phyloP scores from a whole-genome alignment of 2,888 invertebrate species.

The Leuctra nigra region DNA sequence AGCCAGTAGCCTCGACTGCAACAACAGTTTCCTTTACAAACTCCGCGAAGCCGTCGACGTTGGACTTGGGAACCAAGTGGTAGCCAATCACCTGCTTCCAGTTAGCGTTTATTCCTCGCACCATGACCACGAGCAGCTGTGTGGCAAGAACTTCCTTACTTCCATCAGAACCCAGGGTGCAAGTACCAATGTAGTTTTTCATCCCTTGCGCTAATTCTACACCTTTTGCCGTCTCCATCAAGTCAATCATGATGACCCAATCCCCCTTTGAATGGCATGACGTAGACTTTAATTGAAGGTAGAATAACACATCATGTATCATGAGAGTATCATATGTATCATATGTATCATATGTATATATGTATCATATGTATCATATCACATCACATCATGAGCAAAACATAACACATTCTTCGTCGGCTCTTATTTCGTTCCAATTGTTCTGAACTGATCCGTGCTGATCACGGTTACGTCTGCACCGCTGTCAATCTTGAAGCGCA shows the following conservation, averaged over 20 bases:
- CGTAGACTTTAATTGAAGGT: not conserved
- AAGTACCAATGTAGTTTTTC: not conserved
- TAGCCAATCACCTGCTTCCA: slow-evolving; percentile 16
- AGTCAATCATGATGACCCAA: not conserved
- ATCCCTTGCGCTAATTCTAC: not conserved
- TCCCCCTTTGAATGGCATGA: not conserved
- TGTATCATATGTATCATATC: too few relatives aligned
- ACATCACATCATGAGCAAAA: too few relatives aligned
- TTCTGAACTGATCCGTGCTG: not conserved
- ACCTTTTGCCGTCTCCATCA: slow-evolving; percentile 8
- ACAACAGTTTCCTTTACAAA: slow-evolving; percentile 1
- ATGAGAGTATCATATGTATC: too few relatives aligned
- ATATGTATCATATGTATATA: too few relatives aligned
- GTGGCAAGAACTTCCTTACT: not conserved
- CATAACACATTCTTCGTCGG: not conserved
- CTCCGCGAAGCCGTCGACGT: not conserved
- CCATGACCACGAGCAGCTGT: slow-evolving; percentile 4
- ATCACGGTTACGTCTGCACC: not conserved
- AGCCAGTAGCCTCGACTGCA: slow-evolving; percentile 2
- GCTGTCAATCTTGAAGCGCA: not conserved
- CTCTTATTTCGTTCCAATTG: not conserved
- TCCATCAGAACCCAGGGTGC: not conserved
- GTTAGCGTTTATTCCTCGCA: slow-evolving; percentile 8
- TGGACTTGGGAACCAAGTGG: not conserved
- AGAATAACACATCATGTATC: not conserved